phyloP scores from a whole-genome alignment of 2,113 vertebrate species.

The Poeciliopsis turrubarensis region DNA sequence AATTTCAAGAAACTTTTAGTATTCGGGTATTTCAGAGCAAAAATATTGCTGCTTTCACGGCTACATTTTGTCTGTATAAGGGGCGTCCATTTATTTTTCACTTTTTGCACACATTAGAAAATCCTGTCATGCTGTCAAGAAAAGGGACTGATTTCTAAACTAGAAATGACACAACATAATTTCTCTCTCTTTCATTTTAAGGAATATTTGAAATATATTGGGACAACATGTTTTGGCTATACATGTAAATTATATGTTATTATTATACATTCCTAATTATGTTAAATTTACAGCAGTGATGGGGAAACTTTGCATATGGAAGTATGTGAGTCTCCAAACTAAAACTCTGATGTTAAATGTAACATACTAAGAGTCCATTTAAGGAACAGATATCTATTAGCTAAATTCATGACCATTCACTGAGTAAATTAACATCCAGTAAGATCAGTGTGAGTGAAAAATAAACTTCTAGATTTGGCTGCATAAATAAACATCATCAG shows the following conservation, averaged over 20 bases:
- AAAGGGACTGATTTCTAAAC: background rate
- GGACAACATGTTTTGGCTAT: too few relatives aligned
- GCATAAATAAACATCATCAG: background rate
- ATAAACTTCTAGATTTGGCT: too few relatives aligned
- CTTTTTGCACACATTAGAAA: too few relatives aligned
- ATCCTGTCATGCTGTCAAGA: background rate
- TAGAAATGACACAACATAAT: background rate
- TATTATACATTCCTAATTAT: background rate
- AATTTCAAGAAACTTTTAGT: too few relatives aligned
- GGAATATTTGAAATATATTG: too few relatives aligned
- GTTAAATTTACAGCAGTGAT: background rate
- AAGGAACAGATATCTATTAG: background rate
- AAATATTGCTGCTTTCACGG: too few relatives aligned
- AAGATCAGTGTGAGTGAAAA: background rate
- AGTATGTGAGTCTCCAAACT: background rate
- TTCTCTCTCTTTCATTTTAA: too few relatives aligned
- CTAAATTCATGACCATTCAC: background rate
- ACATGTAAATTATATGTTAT: too few relatives aligned
- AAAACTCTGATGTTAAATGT: too few relatives aligned
- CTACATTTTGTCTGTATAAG: too few relatives aligned
- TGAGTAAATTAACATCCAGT: background rate
- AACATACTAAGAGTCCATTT: background rate
- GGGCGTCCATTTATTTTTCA: too few relatives aligned
- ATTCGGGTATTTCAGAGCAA: too few relatives aligned
- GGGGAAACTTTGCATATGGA: background rate